These are phyloP conservation scores for Ginglymostoma cirratum DNA, from an alignment of 2,113 vertebrate species.

Conservation along the genomic window DNA sequence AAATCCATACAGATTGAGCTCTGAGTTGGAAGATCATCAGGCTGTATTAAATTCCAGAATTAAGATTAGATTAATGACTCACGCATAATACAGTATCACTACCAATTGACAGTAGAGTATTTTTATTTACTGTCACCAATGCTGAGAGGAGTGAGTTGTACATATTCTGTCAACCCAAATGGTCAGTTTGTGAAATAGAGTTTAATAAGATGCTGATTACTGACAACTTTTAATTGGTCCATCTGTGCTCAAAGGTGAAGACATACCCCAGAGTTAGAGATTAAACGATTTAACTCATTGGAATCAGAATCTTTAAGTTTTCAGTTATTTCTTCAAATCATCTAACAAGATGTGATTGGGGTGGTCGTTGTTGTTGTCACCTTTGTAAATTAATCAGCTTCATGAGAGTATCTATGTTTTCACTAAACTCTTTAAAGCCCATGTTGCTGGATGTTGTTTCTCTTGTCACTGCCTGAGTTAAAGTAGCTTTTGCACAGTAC, in stretches of 20 bases:
- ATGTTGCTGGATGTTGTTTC: neutral
- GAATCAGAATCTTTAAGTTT: neutral
- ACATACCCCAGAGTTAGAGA: neutral
- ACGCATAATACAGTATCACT: neutral
- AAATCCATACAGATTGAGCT: neutral
- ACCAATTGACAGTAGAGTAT: neutral
- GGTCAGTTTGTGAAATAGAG: neutral
- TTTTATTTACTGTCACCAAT: neutral
- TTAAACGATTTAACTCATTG: neutral
- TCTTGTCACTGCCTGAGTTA: neutral
- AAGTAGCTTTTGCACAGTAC: neutral
- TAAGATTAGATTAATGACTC: neutral
- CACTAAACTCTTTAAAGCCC: neutral
- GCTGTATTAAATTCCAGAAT: neutral
- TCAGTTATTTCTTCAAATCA: neutral
- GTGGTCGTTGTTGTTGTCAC: neutral
- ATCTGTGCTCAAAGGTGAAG: neutral
- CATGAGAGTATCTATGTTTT: neutral
- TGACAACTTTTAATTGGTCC: neutral
- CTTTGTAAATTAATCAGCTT: neutral
- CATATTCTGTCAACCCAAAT: neutral
- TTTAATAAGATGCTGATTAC: neutral
- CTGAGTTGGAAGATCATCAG: neutral
- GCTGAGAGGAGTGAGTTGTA: neutral
- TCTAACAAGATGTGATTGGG: neutral